Percentiles rank a stretch among this genome's conserved stretches.
phyloP scores from a whole-genome alignment of 2,797 vertebrate species.

The Chanos chanos region DNA sequence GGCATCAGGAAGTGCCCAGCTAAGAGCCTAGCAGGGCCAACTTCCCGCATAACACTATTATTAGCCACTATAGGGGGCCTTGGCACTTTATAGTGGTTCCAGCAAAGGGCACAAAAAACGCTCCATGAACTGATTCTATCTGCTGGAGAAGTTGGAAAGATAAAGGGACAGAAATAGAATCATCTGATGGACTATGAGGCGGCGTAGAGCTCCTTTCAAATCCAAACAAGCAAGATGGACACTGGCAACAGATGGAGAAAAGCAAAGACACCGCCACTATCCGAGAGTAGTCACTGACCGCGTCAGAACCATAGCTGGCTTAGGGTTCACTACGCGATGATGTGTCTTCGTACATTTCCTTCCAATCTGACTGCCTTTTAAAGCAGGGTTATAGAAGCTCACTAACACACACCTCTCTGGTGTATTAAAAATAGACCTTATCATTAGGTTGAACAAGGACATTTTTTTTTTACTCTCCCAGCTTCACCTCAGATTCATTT shows the following conservation, averaged over 20 bases:
- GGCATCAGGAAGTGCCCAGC: constrained; percentile 47
- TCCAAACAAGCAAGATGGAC: constrained; percentile 11
- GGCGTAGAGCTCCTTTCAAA: neutral
- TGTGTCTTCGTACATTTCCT: constrained; percentile 3
- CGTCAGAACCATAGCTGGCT: no score
- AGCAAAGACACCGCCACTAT: neutral
- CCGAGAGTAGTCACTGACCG: no score
- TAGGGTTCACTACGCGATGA: no score
- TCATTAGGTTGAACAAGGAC: constrained; percentile 16
- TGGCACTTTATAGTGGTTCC: constrained; percentile 39
- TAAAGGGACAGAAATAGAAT: constrained; percentile 24
- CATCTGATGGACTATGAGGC: neutral
- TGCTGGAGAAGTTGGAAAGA: constrained; percentile 28
- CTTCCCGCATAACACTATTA: constrained; percentile 51
- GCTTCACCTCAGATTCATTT: constrained; percentile 15
- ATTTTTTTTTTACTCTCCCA: constrained; percentile 35
- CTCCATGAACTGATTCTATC: constrained; percentile 40
- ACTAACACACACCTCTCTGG: constrained; percentile 22
- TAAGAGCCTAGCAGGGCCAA: constrained; percentile 44
- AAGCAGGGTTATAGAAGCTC: constrained; percentile 12
- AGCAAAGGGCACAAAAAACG: constrained; percentile 42
- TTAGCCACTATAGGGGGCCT: constrained; percentile 44
- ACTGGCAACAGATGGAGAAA: neutral
- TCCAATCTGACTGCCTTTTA: constrained; percentile 1
- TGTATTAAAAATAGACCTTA: constrained; percentile 37